A percentile compares a stretch with the other conserved stretches of the same genome.
Conservation (phyloP, 2,113 vertebrate genomes). For the Cavia porcellus region DNA sequence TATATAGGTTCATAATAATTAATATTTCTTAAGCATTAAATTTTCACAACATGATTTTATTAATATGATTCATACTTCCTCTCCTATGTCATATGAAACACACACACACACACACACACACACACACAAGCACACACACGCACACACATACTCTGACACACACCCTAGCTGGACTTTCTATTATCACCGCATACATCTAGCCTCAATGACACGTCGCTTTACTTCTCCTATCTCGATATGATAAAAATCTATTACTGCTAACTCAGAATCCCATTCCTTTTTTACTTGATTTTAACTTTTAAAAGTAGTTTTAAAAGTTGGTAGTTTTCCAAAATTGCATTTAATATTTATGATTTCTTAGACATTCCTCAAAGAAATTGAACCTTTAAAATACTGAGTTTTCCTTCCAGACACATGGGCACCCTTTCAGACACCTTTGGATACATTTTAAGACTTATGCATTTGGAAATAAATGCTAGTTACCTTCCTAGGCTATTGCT, state of each 20-base stretch:
- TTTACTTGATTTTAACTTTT: not conserved
- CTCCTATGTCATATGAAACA: not conserved
- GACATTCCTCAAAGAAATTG: not conserved
- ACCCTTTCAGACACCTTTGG: not conserved
- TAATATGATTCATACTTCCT: not conserved
- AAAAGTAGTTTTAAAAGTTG: not conserved
- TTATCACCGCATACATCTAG: not conserved
- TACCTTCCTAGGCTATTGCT: not conserved
- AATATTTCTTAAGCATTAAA: not conserved
- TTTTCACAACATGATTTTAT: not conserved
- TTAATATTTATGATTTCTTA: not conserved
- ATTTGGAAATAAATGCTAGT: not conserved
- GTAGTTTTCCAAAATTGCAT: not conserved
- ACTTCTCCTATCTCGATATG: not conserved
- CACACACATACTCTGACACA: too few relatives aligned
- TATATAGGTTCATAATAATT: not conserved
- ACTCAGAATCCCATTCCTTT: not conserved
- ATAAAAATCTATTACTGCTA: not conserved
- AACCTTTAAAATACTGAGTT: not conserved
- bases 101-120: too few relatives aligned
- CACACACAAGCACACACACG: too few relatives aligned
- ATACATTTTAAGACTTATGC: not conserved
- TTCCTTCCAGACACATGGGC: not conserved
- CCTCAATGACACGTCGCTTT: not conserved
- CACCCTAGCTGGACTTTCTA: not conserved